Percentiles rank a stretch among this genome's conserved stretches.
phyloP scores from a whole-genome alignment of 2,797 vertebrate species.

The Danio jaintianensis region DNA sequence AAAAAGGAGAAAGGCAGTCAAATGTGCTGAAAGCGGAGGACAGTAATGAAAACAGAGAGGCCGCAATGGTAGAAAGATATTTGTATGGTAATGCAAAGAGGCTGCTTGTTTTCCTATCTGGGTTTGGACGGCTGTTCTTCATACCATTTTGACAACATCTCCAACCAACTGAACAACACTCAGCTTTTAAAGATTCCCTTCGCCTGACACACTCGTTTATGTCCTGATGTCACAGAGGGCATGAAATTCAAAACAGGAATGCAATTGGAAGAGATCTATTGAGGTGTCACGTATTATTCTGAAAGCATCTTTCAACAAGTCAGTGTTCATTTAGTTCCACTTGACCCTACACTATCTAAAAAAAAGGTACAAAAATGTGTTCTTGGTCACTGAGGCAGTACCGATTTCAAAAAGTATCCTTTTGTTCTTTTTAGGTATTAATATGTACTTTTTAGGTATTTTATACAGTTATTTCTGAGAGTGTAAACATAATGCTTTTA shows the following conservation, averaged over 20 bases:
- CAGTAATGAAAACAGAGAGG: conserved; percentile 31
- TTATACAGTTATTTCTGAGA: no score
- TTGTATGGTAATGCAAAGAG: conserved; percentile 35
- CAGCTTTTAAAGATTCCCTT: conserved; percentile 18
- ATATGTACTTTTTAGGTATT: no score
- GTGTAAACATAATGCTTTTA: background rate
- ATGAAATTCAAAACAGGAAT: conserved; percentile 29
- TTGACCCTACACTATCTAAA: background rate
- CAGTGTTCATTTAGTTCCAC: background rate
- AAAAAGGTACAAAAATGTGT: no score
- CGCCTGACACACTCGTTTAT: background rate
- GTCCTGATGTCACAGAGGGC: conserved; percentile 3
- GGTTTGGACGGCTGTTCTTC: background rate
- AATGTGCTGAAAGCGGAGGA: conserved; percentile 32
- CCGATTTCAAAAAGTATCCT: no score
- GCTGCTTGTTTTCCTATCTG: conserved; percentile 25
- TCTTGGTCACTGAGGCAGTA: no score
- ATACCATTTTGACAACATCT: conserved; percentile 10
- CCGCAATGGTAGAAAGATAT: conserved; percentile 15
- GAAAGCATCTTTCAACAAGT: conserved; percentile 24
- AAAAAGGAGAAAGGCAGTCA: conserved; percentile 20
- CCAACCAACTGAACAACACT: conserved; percentile 6
- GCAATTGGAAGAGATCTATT: background rate
- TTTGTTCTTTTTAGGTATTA: no score
- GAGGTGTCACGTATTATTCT: background rate